These are phyloP conservation scores for Trematocara variabile DNA, from an alignment of 2,113 vertebrate genomes.

Conservation along the genomic window DNA sequence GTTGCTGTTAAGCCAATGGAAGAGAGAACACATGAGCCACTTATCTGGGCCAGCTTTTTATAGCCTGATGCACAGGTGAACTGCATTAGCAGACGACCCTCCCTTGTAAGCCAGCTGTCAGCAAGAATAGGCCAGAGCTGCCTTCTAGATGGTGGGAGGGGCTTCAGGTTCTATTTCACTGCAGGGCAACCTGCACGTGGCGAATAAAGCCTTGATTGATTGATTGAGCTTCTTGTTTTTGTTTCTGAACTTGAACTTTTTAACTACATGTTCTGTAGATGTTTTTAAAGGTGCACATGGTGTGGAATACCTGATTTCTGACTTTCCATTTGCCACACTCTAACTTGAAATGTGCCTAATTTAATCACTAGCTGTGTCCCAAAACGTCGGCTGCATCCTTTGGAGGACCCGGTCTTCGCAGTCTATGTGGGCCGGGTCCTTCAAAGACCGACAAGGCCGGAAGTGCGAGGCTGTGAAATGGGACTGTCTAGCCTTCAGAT, in stretches of 20 bases:
- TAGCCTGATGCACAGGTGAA: not conserved
- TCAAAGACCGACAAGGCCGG: too few relatives aligned
- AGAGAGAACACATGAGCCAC: not conserved
- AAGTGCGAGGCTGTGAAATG: too few relatives aligned
- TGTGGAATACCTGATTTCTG: not conserved
- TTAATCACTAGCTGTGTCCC: not conserved
- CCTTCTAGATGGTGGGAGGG: not conserved
- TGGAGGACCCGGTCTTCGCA: too few relatives aligned
- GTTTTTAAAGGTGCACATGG: not conserved
- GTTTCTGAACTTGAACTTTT: not conserved
- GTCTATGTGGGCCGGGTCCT: too few relatives aligned
- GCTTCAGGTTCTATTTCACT: not conserved
- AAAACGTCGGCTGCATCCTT: too few relatives aligned
- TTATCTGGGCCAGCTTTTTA: not conserved
- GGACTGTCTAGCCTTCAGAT: too few relatives aligned
- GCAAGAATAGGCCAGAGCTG: not conserved
- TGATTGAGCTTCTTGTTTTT: not conserved
- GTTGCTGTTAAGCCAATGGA: not conserved
- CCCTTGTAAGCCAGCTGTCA: not conserved
- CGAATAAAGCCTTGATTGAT: too few relatives aligned
- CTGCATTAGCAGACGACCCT: not conserved
- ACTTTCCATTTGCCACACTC: not conserved
- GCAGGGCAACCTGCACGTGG: too few relatives aligned
- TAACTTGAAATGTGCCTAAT: not conserved
- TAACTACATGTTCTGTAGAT: not conserved